phyloP scores from a whole-genome alignment of 2,888 invertebrate species.

The Ligdia adustata region DNA sequence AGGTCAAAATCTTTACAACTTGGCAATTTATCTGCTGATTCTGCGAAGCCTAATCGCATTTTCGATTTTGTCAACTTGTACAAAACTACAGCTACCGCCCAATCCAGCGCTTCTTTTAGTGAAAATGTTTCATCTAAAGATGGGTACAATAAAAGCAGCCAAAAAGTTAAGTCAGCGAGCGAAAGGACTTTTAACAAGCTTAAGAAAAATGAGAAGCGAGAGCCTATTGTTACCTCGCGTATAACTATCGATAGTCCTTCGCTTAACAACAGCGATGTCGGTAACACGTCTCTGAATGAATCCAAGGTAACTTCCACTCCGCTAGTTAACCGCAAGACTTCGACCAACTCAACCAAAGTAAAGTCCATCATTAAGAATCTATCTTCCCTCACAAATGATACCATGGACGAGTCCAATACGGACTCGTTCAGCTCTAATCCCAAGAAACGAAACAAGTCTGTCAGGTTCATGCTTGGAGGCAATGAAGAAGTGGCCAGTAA shows the following conservation, averaged over 20 bases:
- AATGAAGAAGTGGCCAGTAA: constrained; percentile 58
- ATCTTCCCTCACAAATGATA: constrained; percentile 35
- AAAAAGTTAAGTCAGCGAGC: constrained; percentile 36
- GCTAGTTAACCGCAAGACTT: constrained; percentile 25
- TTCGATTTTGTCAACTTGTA: constrained; percentile 63
- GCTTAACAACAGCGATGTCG: constrained; percentile 31
- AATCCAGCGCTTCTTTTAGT: constrained; percentile 21
- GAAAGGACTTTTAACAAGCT: constrained; percentile 47
- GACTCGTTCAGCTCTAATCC: constrained; percentile 42
- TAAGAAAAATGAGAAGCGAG: constrained; percentile 47
- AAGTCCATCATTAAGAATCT: constrained; percentile 64
- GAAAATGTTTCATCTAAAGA: constrained; percentile 33
- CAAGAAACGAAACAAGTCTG: constrained; percentile 73
- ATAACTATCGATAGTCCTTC: constrained; percentile 51
- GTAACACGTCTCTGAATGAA: constrained; percentile 35
- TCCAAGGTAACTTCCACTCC: constrained; percentile 55
- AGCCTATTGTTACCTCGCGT: constrained; percentile 44
- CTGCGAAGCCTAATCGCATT: constrained; percentile 47
- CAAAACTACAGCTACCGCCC: constrained; percentile 57
- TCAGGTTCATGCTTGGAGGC: constrained; percentile 71
- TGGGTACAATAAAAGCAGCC: constrained; percentile 32
- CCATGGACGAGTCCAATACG: constrained; percentile 38
- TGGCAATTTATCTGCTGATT: constrained; percentile 37
- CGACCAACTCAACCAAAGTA: constrained; percentile 34
- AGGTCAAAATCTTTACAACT: constrained; percentile 57